phyloP scores from a whole-genome alignment of 2,888 invertebrate genomes.

The Ischnura elegans region DNA sequence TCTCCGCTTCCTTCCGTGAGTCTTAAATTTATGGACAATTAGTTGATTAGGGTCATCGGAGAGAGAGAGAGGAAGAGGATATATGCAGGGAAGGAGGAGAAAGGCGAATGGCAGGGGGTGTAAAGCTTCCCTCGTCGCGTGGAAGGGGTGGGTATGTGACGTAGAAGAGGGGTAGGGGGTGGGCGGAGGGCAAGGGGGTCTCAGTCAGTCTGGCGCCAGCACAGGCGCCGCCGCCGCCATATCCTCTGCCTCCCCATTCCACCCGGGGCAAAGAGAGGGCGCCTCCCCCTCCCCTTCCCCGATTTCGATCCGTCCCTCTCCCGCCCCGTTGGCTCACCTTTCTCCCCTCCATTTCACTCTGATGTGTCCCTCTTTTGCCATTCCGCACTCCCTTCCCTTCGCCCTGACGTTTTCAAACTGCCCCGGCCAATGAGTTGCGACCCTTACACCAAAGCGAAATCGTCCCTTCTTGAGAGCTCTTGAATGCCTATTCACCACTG shows the following conservation, averaged over 20 bases:
- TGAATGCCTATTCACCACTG: too few relatives aligned
- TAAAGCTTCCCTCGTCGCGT: too few relatives aligned
- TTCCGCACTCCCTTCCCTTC: not conserved
- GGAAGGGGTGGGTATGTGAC: not conserved
- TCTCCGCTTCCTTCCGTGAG: slow-evolving; percentile 28
- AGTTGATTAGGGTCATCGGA: slow-evolving; percentile 57
- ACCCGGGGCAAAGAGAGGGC: too few relatives aligned
- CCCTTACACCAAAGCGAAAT: too few relatives aligned
- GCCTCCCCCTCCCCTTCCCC: not conserved
- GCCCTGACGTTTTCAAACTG: not conserved
- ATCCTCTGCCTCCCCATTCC: not conserved
- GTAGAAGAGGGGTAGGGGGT: not conserved
- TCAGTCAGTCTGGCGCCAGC: slow-evolving; percentile 62
- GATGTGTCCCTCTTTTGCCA: not conserved
- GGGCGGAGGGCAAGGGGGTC: not conserved
- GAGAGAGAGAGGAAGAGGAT: not conserved
- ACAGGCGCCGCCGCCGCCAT: not conserved
- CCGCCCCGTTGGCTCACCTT: not conserved
- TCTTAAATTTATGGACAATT: slow-evolving; percentile 60
- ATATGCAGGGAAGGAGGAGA: not conserved
- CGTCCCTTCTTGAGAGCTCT: too few relatives aligned
- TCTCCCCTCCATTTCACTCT: not conserved
- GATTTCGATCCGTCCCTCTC: slow-evolving; percentile 15
- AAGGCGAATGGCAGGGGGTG: not conserved
- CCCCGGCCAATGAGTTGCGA: not conserved